Evolutionary conservation across 2,113 vertebrate genomes (phyloP).

Genomic region (Probosciger aterrimus): DNA sequence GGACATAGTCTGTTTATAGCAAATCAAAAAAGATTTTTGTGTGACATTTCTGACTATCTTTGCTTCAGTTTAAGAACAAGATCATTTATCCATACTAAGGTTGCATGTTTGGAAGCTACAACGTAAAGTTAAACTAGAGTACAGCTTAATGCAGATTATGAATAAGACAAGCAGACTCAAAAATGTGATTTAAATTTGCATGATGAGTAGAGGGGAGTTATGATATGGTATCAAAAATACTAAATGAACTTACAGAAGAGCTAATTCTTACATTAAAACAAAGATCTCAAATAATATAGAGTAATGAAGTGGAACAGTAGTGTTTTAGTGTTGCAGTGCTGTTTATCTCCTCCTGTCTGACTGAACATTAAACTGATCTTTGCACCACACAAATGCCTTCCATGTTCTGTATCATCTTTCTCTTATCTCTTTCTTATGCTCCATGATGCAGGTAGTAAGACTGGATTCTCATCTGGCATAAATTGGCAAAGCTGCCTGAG

Average conservation of each 20-base stretch:
- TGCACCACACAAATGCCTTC: background rate
- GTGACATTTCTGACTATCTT: background rate
- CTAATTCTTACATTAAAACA: background rate
- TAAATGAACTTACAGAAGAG: background rate
- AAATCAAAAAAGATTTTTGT: accelerated
- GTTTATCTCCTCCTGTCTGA: background rate
- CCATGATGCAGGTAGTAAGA: background rate
- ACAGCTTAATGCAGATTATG: background rate
- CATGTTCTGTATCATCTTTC: background rate
- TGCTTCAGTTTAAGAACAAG: background rate
- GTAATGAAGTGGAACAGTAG: background rate
- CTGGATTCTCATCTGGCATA: background rate
- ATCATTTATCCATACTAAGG: background rate
- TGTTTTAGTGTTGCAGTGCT: background rate
- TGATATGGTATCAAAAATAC: background rate
- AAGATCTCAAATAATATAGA: background rate
- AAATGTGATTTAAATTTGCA: background rate
- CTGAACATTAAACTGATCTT: background rate
- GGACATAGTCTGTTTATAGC: accelerated
- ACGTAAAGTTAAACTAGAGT: background rate
- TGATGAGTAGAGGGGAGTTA: background rate
- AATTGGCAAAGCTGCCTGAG: background rate
- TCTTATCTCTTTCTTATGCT: background rate
- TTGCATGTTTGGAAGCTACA: background rate
- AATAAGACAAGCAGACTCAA: background rate